Base-by-base conservation (phyloP, 2,888 invertebrate species). In the Drosophila pseudotakahashii region DNA sequence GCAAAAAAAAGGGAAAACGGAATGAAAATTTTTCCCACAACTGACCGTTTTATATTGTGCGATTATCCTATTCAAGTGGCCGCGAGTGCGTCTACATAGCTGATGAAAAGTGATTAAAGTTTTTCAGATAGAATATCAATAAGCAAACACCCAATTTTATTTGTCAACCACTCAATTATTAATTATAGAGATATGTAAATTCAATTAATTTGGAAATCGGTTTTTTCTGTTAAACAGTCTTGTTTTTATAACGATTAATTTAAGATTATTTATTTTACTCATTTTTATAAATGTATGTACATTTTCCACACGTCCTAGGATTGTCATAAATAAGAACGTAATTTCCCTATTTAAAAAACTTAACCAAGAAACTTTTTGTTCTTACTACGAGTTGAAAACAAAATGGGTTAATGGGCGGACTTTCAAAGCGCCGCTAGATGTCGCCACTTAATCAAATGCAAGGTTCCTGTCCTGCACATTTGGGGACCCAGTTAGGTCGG, bases 61-160 rank as follows among this genome's bases (percentile, higher is more conserved):
- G 66, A 75, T 85, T 75, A 77, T 79, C 70, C 70, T 52, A 70
- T 41, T 63, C 72, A 64, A 78, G 69, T 73, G 71, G 55, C 70
- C 39, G 30, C 32, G 11, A 59, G n/a, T 58, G 41, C 42, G 14
- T 39, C 10, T 14, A 26, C 13, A 16, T 6, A 3, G 37, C 14
- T 36, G 45, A 45, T 37, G 61, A 32, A 39, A 62, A 23, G 37
- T 5, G 37, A 32, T 32, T 59, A 59, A 23, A 32, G 16, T 36
- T 16, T 14, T 26, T 7, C 10, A 2, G 39, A 26, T 14, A 13
- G 34, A 23, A 34, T 16, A 26, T 13, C 13, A 51, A 55, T 23
- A 23, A 23, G 13, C 42, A 42, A 10, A 11, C 42, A 42, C 9
- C 16, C 41, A 41, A 2, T 42, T 2, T 42, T 23, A 23, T 42